These are phyloP conservation scores for Lasioglossum oenotherae DNA, from an alignment of 2,888 invertebrate species.

Conservation along the genomic window DNA sequence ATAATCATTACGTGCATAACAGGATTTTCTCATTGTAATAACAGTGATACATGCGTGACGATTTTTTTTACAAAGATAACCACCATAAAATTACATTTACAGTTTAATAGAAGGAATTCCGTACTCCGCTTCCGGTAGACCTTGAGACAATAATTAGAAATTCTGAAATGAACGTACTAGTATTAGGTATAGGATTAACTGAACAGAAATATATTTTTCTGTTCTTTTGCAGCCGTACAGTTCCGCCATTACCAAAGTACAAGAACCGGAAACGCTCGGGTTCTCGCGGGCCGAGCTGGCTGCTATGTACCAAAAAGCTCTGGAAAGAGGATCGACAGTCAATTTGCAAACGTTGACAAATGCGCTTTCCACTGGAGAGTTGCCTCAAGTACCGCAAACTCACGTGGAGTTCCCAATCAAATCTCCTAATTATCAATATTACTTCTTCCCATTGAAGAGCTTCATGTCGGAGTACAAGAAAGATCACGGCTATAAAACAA, in stretches of 20 bases:
- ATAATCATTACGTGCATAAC: background rate
- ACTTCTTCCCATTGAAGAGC: conserved; percentile 86
- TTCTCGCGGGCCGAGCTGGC: conserved; percentile 84
- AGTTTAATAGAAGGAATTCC: background rate
- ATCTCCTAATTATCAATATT: conserved; percentile 83
- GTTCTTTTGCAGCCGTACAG: conserved; percentile 29
- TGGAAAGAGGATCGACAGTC: conserved; percentile 79
- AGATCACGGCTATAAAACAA: conserved; percentile 67
- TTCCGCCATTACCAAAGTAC: conserved; percentile 44
- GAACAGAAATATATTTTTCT: background rate
- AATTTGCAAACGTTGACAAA: conserved; percentile 72
- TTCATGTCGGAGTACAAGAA: conserved; percentile 82
- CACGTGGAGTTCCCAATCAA: conserved; percentile 65
- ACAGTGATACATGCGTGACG: background rate
- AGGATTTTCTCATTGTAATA: background rate
- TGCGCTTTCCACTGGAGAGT: conserved; percentile 64
- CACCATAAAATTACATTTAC: background rate
- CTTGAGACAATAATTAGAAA: background rate
- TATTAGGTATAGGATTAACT: background rate
- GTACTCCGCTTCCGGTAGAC: background rate
- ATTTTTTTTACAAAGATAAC: background rate
- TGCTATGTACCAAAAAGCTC: conserved; percentile 85
- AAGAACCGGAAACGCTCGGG: conserved; percentile 70
- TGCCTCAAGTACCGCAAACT: conserved; percentile 62
- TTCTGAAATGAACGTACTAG: background rate